Percentiles rank a stretch among this genome's conserved stretches.
Conservation (phyloP, 1,140 invertebrate genomes). For the Cyclina sinensis region DNA sequence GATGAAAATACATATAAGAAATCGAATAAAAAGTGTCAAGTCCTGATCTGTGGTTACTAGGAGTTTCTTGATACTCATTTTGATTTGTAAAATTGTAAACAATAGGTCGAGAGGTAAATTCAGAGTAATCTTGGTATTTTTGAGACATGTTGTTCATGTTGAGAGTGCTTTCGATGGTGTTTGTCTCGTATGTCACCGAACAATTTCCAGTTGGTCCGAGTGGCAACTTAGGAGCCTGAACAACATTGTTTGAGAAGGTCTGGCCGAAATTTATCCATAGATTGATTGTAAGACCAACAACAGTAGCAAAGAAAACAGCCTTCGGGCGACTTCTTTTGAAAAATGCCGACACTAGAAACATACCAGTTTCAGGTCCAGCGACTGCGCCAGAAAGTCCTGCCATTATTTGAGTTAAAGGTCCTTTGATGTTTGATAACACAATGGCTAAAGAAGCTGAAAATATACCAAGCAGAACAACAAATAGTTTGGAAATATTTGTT, state of each 20-base stretch:
- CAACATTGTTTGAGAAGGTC: not conserved
- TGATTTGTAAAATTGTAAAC: too few species aligned
- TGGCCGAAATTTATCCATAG: conserved; percentile 13
- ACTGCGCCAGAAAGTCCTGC: not conserved
- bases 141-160: not conserved
- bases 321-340: not conserved
- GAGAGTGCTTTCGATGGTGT: too few species aligned
- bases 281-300: not conserved
- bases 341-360: conserved; percentile 1
- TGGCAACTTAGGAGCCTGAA: not conserved
- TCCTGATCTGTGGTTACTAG: not conserved
- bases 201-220: not conserved
- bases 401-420: conserved; percentile 5
- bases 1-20: conserved; percentile 31
- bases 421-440: conserved; percentile 2
- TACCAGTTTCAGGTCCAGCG: not conserved
- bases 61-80: not conserved
- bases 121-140: too few species aligned
- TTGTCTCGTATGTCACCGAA: not conserved
- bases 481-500: not conserved
- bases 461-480: conserved; percentile 13
- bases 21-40: not conserved
- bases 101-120: too few species aligned
- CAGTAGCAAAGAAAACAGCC: not conserved
- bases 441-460: not conserved